Conservation (phyloP, 1,140 invertebrate species). For the Pentalonia nigronervosa region DNA sequence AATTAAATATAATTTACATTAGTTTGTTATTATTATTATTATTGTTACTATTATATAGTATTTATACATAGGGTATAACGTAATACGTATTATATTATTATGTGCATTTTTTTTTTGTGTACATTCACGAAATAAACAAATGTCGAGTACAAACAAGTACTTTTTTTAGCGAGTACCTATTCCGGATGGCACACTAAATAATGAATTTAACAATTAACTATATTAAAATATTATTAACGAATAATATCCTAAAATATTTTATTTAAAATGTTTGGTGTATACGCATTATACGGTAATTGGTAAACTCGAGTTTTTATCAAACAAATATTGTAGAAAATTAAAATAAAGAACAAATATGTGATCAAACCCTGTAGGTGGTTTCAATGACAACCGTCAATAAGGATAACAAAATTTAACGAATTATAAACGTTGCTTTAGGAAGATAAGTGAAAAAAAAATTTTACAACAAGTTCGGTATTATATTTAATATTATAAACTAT, state of each 20-base stretch:
- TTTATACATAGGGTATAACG: not conserved
- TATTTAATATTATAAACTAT: not conserved
- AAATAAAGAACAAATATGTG: not conserved
- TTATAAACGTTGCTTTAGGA: not conserved
- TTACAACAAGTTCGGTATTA: not conserved
- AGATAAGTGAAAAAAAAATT: not conserved
- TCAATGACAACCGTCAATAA: too few relatives aligned
- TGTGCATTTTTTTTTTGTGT: not conserved
- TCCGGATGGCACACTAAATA: not conserved
- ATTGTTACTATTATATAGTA: not conserved
- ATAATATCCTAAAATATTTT: conserved; percentile 1
- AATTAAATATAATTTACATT: not conserved
- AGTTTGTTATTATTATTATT: conserved; percentile 1
- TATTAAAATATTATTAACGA: not conserved
- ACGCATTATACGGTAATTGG: not conserved
- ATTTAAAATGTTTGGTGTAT: not conserved
- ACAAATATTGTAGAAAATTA: not conserved
- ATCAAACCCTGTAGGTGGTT: too few relatives aligned
- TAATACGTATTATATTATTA: not conserved
- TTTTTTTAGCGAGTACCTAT: not conserved
- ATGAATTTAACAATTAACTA: not conserved
- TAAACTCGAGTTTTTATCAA: not conserved
- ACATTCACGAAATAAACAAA: conserved; percentile 9
- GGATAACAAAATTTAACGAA: not conserved
- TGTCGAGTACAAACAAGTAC: not conserved